Conservation (phyloP, 2,113 vertebrate genomes). For the Epinephelus cyanopodus region DNA sequence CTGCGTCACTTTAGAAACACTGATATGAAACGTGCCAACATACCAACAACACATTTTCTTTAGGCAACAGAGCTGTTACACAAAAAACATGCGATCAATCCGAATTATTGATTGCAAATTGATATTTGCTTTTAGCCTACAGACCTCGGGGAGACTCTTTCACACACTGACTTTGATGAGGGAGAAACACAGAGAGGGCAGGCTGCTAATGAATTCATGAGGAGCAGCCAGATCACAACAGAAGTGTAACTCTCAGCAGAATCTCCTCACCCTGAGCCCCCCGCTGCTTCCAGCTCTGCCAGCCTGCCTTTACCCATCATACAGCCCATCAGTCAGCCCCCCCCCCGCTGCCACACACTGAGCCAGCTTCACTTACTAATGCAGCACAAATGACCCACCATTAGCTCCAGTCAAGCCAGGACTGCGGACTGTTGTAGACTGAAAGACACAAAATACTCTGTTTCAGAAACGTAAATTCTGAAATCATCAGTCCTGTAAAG, state of each 20-base stretch:
- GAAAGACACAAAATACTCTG: too few species aligned
- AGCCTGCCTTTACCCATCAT: slow-evolving; percentile 48
- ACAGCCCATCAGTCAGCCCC: slow-evolving; percentile 50
- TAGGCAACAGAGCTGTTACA: too few species aligned
- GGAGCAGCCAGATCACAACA: slow-evolving; percentile 15
- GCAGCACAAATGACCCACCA: slow-evolving; percentile 17
- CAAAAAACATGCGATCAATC: too few species aligned
- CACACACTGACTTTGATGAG: slow-evolving; percentile 8
- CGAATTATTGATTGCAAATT: too few species aligned
- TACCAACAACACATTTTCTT: too few species aligned
- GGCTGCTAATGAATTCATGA: slow-evolving; percentile 22
- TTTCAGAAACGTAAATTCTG: too few species aligned
- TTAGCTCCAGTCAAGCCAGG: not conserved
- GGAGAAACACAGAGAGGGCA: not conserved
- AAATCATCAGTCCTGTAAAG: too few species aligned
- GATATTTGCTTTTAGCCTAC: not conserved
- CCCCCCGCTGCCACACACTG: slow-evolving; percentile 9
- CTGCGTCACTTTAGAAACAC: too few species aligned
- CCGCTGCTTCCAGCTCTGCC: slow-evolving; percentile 45
- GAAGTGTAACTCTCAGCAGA: slow-evolving; percentile 33
- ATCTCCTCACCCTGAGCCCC: slow-evolving; percentile 9
- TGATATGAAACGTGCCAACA: too few species aligned
- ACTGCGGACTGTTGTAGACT: too few species aligned
- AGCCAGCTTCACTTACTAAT: slow-evolving; percentile 17
- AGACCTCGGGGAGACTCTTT: not conserved